A percentile compares a stretch with the other conserved stretches of the same genome.
phyloP scores from a whole-genome alignment of 1,140 invertebrate genomes.

The Maniola jurtina region DNA sequence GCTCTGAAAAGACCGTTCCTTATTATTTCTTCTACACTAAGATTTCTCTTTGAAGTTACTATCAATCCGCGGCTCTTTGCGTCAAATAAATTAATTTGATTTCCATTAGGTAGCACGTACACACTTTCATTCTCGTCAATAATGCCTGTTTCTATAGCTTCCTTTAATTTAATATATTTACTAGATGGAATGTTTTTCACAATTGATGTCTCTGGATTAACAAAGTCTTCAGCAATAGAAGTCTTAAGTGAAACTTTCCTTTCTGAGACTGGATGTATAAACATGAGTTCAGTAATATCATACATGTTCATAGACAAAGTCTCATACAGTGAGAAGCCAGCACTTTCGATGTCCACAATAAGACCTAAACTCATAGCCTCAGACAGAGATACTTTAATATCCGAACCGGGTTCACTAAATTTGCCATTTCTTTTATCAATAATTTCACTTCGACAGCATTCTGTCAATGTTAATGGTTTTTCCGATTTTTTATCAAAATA shows the following conservation, averaged over 20 bases:
- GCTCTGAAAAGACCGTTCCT: constrained; percentile 87
- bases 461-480: constrained; percentile 85
- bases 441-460: constrained; percentile 89
- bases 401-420: constrained; percentile 86
- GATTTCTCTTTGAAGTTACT: constrained; percentile 84
- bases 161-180: constrained; percentile 85
- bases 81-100: constrained; percentile 83
- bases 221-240: constrained; percentile 88
- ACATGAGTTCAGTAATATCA: constrained; percentile 83
- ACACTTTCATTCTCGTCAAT: constrained; percentile 86
- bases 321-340: constrained; percentile 90
- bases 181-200: constrained; percentile 86
- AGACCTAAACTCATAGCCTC: constrained; percentile 87
- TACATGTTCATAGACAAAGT: constrained; percentile 90
- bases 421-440: constrained; percentile 89
- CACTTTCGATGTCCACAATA: constrained; percentile 91
- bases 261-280: constrained; percentile 90
- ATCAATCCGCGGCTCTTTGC: constrained; percentile 87
- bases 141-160: constrained; percentile 86
- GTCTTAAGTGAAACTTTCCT: constrained; percentile 88
- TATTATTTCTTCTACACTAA: constrained; percentile 89
- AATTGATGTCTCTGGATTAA: constrained; percentile 89
- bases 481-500: constrained; percentile 87
- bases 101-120: constrained; percentile 83
- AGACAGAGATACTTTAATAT: constrained; percentile 82